Evolutionary conservation across 1,140 invertebrate species (phyloP), one percentile per base, ranked within the genome.

Genomic region (Apis mellifera): DNA sequence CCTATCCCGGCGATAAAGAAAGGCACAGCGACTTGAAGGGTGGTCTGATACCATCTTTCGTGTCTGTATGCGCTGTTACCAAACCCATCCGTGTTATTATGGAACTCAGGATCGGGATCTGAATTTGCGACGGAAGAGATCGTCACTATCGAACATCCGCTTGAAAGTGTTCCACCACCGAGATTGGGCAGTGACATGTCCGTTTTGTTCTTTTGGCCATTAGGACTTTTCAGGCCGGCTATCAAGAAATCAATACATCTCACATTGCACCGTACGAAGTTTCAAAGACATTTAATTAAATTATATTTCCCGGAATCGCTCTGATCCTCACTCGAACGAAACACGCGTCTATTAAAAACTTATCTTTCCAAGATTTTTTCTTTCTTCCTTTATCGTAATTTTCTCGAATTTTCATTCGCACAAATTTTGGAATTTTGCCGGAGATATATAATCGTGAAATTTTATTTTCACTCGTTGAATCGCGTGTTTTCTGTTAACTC

Each of bases 1-100:
- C 98, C 98, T 87, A 98, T 96, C 60, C 98, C 98, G 68, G 98
- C 98, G 64, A 99, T 97, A 90, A 99, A 96, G 94, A 99, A 99
- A 3, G 98, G 98, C 79, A 99, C 96, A n/a, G 97, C 96, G 0
- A 99, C 97, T 94, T 99, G 97, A 82, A 98, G 92, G 69, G 96
- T 92, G 42, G 97, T 97, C 12, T 95, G 95, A 89, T 95, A 96
- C 96, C 97, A 97, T 94, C 95, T 96, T 91, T 98, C 97, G 81
- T 68, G 54, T 96, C 95, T 78, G 95, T 95, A 69, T 82, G 84
- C 21, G 42, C 42, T 78, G 62, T 60, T 48, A 5, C 88, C 90
- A 54, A 90, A 89, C 5, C 60, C 79, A 0, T 0, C 60, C 23
- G 73, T 15, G 12, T 77, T 65, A 55, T 75, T 82, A n/a, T 73